These are phyloP conservation scores for Halictus ligatus DNA, from an alignment of 2,888 invertebrate species.

Conservation along the genomic window DNA sequence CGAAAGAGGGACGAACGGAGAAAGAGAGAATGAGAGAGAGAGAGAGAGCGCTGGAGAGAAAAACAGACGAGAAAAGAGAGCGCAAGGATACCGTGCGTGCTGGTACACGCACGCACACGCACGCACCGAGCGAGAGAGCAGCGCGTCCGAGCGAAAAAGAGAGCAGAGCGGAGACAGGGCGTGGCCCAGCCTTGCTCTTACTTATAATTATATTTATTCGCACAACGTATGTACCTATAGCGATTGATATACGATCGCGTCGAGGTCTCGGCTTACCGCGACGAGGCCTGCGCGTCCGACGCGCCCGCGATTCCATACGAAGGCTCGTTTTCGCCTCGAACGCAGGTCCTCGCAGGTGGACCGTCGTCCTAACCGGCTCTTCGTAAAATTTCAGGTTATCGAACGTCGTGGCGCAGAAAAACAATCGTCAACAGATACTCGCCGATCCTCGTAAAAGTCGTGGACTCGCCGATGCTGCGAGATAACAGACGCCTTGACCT, in stretches of 20 bases:
- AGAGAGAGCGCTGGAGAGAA: neutral
- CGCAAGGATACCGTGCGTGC: conserved; percentile 42
- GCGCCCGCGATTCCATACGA: conserved; percentile 13
- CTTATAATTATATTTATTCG: conserved; percentile 82
- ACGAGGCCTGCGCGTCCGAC: conserved; percentile 34
- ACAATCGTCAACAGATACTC: conserved; percentile 28
- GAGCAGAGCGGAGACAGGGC: conserved; percentile 82
- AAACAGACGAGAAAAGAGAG: conserved; percentile 33
- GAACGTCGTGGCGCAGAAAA: neutral
- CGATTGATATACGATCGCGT: conserved; percentile 78
- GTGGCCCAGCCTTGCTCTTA: conserved; percentile 83
- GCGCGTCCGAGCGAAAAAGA: conserved; percentile 68
- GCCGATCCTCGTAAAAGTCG: conserved; percentile 58
- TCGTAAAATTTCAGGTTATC: neutral
- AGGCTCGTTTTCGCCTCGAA: neutral
- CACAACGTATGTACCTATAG: conserved; percentile 70
- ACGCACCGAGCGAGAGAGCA: neutral
- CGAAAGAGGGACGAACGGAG: neutral
- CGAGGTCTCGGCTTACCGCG: conserved; percentile 73
- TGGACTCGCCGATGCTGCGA: conserved; percentile 28
- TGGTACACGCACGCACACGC: neutral
- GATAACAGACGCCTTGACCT: conserved; percentile 69
- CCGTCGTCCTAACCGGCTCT: neutral
- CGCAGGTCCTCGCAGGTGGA: conserved; percentile 1
- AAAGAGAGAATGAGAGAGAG: neutral